These are phyloP conservation scores for Vicugna pacos DNA, from an alignment of 2,113 vertebrate species.

Conservation along the genomic window DNA sequence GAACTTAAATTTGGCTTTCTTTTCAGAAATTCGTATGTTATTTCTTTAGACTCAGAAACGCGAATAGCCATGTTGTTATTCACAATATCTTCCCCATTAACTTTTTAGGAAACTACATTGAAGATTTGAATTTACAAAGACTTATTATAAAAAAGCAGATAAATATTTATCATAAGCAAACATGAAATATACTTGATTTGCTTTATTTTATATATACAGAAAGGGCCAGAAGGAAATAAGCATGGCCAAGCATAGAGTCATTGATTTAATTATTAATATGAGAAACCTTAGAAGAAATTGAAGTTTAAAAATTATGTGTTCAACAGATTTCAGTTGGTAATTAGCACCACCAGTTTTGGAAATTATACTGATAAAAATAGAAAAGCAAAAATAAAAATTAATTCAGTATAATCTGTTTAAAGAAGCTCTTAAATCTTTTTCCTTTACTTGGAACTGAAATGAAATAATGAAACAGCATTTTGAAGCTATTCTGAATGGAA, in stretches of 20 bases:
- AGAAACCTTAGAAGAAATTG: not conserved
- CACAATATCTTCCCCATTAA: not conserved
- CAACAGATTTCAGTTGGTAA: slow-evolving; percentile 9
- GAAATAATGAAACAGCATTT: slow-evolving; percentile 58
- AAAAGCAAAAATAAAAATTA: slow-evolving; percentile 63
- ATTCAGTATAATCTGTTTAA: slow-evolving; percentile 2
- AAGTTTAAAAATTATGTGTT: slow-evolving; percentile 25
- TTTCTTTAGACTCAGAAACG: not conserved
- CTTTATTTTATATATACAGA: not conserved
- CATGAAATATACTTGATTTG: not conserved
- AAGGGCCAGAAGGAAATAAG: not conserved
- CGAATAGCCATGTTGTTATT: not conserved
- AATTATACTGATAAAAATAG: slow-evolving; percentile 47
- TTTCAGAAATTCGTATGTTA: slow-evolving; percentile 20
- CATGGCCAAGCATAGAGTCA: not conserved
- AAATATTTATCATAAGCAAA: slow-evolving; percentile 4
- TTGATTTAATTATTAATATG: slow-evolving; percentile 23
- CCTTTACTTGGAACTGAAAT: slow-evolving; percentile 24
- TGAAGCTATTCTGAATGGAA: slow-evolving; percentile 8
- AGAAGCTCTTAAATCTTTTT: slow-evolving; percentile 1
- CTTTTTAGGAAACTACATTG: not conserved
- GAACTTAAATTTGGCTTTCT: slow-evolving; percentile 17
- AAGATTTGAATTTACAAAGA: not conserved
- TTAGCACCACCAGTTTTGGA: slow-evolving; percentile 9
- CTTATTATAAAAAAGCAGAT: not conserved